Base-by-base conservation (phyloP, 2,113 vertebrate species). In the Garra rufa region DNA sequence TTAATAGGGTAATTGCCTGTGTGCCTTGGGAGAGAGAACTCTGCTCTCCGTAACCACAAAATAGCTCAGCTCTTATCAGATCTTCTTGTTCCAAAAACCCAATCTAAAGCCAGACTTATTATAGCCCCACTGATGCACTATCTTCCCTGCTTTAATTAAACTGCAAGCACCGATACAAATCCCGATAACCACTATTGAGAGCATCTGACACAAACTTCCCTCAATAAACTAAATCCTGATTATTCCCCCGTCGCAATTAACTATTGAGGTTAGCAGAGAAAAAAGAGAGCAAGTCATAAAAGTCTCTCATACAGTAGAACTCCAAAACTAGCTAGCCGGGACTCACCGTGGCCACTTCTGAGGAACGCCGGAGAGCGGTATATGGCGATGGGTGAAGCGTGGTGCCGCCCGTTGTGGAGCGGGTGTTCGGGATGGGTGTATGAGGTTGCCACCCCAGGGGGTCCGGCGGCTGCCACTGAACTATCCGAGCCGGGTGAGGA, bases 311-410 rank as follows among this genome's bases (percentile, higher is more conserved):
- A n/a, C 19, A 28, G 46, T 21, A 2, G 17, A 76, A 77, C 21
- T 19, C 38, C 14, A 74, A 26, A 69, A 13, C 38, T 43, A n/a
- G 19, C n/a, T 41, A 38, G 24, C 6, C 1, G 24, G 38, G 90
- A 97, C 96, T 94, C 95, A 97, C 96, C 95, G 92, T 97, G 96
- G 89, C 96, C 96, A 88, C 96, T 96, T 90, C 96, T 94, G 88
- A 97, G 95, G 88, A 96, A 96, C 85, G 95, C 95, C n/a, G 96
- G 96, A 76, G 95, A 95, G 87, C 96, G 96, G 92, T 96, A 97
- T 93, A 97, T 96, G 85, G 96, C 95, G 88, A 97, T 94, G 83
- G 95, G 96, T 88, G 94, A 94, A 81, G 95, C 93, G 92, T 95
- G 95, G 85, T 94, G 95, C 91, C 94, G 95, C 91, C 91, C 92